A percentile compares a stretch with the other conserved stretches of the same genome.
Conservation (phyloP, 35 echinoderm and acorn worm genomes). For the Eucidaris tribuloides region DNA sequence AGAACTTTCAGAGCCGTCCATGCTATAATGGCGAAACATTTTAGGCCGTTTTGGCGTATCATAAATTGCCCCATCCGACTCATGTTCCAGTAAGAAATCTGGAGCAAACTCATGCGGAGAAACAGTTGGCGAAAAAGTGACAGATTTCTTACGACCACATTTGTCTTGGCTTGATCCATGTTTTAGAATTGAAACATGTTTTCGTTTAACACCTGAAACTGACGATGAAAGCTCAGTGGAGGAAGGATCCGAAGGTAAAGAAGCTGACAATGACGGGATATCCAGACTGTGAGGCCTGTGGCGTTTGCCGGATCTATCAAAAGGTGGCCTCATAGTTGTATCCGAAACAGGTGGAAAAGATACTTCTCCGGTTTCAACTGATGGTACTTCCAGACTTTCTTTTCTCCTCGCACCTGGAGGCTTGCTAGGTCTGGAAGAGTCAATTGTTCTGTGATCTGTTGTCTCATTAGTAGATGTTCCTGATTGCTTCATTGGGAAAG, state of each 20-base stretch:
- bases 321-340: constrained; percentile 6
- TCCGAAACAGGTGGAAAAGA: constrained; percentile 45
- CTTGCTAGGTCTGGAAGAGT: neutral
- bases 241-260: constrained; percentile 1
- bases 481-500: constrained; percentile 52
- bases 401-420: constrained; percentile 23
- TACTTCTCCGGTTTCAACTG: constrained; percentile 43
- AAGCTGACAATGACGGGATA: constrained; percentile 57
- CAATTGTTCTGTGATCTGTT: neutral
- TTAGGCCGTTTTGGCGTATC: constrained; percentile 48
- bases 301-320: constrained; percentile 8
- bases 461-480: neutral
- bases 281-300: constrained; percentile 70
- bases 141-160: constrained; percentile 75
- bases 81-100: neutral
- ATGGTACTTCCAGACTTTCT: constrained; percentile 69
- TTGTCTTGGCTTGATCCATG: constrained; percentile 60
- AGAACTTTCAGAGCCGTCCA: constrained; percentile 59
- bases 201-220: constrained; percentile 46
- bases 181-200: constrained; percentile 84
- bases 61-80: constrained; percentile 13
- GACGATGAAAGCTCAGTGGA: constrained; percentile 28
- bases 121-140: constrained; percentile 84
- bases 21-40: constrained; percentile 70
- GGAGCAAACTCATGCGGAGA: constrained; percentile 32